A percentile compares a stretch with the other conserved stretches of the same genome.
Conservation (phyloP, 2,888 invertebrate species). For the Tachina grossa region DNA sequence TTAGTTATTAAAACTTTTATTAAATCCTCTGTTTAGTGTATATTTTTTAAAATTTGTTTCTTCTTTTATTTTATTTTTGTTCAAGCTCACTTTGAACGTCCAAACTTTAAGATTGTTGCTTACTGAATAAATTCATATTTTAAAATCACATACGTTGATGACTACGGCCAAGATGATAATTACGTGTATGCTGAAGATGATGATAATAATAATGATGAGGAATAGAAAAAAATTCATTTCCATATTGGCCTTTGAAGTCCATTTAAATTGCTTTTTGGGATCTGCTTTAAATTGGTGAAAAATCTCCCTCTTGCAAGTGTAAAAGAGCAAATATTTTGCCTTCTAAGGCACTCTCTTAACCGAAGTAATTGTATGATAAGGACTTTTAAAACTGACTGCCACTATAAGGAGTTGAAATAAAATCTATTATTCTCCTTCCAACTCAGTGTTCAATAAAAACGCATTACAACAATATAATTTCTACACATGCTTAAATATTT, state of each 20-base stretch:
- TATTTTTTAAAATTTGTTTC: not conserved
- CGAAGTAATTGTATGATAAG: no score
- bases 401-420: no score
- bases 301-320: not conserved
- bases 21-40: no score
- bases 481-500: no score
- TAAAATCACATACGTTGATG: slow-evolving; percentile 26
- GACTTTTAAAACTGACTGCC: no score
- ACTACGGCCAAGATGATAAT: slow-evolving; percentile 26
- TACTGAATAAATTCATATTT: slow-evolving; percentile 48
- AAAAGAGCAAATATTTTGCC: not conserved
- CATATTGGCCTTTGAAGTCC: not conserved
- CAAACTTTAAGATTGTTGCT: slow-evolving; percentile 54
- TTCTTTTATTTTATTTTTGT: not conserved
- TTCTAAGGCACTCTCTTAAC: not conserved
- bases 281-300: not conserved
- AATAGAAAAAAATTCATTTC: slow-evolving; percentile 3
- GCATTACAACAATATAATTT: not conserved
- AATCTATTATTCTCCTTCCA: no score
- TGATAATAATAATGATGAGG: slow-evolving; percentile 28
- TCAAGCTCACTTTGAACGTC: slow-evolving; percentile 46
- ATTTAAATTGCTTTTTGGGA: slow-evolving; percentile 9
- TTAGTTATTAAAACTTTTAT: no score
- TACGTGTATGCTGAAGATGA: not conserved
- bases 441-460: not conserved